Percentiles rank a stretch among this genome's conserved stretches.
These are phyloP conservation scores for Sapayoa aenigma DNA, from an alignment of 2,113 vertebrate genomes.

Conservation along the genomic window DNA sequence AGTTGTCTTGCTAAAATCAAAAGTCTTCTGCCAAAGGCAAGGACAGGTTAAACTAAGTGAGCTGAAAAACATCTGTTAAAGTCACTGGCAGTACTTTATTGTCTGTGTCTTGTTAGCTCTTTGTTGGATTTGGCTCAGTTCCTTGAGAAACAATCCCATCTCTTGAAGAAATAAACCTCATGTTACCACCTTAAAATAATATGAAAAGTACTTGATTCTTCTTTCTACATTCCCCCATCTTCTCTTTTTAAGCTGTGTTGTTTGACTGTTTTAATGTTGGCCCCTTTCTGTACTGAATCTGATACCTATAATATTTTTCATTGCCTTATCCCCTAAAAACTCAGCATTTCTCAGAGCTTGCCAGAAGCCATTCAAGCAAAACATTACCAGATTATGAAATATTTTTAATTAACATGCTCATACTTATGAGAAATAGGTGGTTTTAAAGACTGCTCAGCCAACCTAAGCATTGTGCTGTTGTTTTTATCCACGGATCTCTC, in stretches of 20 bases:
- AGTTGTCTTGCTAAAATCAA: constrained; percentile 5
- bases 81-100: constrained; percentile 29
- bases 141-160: constrained; percentile 53
- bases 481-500: background rate
- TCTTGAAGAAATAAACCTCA: constrained; percentile 51
- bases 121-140: constrained; percentile 53
- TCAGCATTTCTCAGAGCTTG: background rate
- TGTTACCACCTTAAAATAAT: constrained; percentile 63
- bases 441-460: background rate
- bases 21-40: constrained; percentile 39
- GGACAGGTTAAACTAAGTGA: constrained; percentile 17
- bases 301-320: background rate
- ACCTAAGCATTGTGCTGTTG: background rate
- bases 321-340: background rate
- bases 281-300: background rate
- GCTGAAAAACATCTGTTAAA: background rate
- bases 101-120: constrained; percentile 54
- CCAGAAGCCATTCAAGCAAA: constrained; percentile 8
- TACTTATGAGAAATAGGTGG: background rate
- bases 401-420: constrained; percentile 1
- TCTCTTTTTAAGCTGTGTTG: background rate
- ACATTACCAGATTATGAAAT: background rate
- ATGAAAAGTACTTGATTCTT: constrained; percentile 28
- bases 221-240: background rate
- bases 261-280: background rate